Conservation (phyloP, 1,140 invertebrate genomes). For the Drosophila lacteicornis region DNA sequence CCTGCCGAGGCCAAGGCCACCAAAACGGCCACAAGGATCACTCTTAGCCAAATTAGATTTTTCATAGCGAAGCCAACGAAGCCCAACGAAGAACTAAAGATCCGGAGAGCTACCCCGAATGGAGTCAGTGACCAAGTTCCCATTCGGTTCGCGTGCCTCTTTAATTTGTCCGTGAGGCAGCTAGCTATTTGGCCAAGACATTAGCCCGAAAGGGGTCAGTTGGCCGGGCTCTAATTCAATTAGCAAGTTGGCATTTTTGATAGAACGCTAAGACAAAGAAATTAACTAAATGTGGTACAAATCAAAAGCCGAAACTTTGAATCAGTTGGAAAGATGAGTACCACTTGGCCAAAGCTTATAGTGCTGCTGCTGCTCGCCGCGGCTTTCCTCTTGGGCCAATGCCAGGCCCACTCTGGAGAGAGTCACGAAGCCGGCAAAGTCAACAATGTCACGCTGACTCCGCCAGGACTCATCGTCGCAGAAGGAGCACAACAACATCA, state of each 20-base stretch:
- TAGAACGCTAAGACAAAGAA: slow-evolving; percentile 27
- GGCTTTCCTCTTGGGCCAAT: slow-evolving; percentile 41
- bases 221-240: slow-evolving; percentile 66
- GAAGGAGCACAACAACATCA: background rate
- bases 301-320: slow-evolving; percentile 49
- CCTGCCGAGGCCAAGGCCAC: slow-evolving; percentile 3
- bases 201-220: slow-evolving; percentile 62
- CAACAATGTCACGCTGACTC: slow-evolving; percentile 69
- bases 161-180: slow-evolving; percentile 44
- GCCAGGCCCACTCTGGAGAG: slow-evolving; percentile 38
- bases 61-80: slow-evolving; percentile 38
- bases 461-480: slow-evolving; percentile 36
- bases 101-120: background rate
- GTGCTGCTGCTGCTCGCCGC: slow-evolving; percentile 11
- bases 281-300: slow-evolving; percentile 13
- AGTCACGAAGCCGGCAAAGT: slow-evolving; percentile 48
- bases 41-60: slow-evolving; percentile 16
- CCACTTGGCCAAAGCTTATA: slow-evolving; percentile 42
- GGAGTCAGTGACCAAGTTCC: slow-evolving; percentile 10
- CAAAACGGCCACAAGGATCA: slow-evolving; percentile 1
- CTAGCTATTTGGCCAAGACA: slow-evolving; percentile 51
- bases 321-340: slow-evolving; percentile 64
- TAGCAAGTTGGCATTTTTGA: slow-evolving; percentile 55
- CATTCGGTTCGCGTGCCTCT: slow-evolving; percentile 40
- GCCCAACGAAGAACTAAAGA: slow-evolving; percentile 13